Conservation (phyloP, 64 coral and sea anemone genomes). For the Dendronephthya gigantea region DNA sequence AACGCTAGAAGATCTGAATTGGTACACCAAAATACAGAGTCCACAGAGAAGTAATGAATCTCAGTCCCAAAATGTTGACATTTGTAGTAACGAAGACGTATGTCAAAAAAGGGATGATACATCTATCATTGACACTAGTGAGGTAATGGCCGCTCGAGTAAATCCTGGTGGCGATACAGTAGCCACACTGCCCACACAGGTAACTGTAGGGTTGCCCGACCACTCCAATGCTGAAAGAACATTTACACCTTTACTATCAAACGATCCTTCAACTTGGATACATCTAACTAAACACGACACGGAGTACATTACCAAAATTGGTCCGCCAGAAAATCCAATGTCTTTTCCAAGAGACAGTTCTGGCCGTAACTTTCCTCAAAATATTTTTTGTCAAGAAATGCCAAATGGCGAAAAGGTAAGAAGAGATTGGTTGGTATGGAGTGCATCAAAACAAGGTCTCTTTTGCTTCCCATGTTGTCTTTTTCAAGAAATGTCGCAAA, state of each 20-base stretch:
- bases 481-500: background rate
- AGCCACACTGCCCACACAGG: too few species aligned
- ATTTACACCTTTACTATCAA: background rate
- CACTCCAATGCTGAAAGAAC: background rate
- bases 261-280: background rate
- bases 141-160: background rate
- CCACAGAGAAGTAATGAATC: background rate
- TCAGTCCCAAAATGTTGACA: background rate
- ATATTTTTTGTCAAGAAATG: background rate
- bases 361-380: background rate
- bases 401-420: too few species aligned
- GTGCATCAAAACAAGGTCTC: background rate
- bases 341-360: background rate
- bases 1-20: background rate
- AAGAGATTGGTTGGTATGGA: background rate
- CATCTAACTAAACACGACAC: background rate
- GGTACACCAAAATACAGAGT: background rate
- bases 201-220: background rate
- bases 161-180: too few species aligned
- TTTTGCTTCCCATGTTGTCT: conserved; percentile 9
- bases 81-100: background rate
- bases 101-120: background rate
- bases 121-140: background rate
- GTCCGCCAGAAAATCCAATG: background rate
- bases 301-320: background rate